These are phyloP conservation scores for Acanthosoma haemorrhoidale DNA, from an alignment of 2,888 invertebrate species.

Conservation along the genomic window DNA sequence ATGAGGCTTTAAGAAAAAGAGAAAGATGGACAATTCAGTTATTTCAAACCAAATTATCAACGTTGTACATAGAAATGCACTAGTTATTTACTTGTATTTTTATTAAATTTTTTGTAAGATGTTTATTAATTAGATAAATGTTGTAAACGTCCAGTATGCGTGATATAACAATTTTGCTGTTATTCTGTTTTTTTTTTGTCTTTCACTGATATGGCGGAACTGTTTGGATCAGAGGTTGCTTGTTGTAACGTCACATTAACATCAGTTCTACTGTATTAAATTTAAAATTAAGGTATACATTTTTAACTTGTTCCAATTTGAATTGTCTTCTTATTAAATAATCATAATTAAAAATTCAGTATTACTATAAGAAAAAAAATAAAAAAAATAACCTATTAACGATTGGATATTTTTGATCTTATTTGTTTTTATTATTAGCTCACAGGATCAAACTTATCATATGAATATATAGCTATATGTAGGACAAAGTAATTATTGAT, in stretches of 20 bases:
- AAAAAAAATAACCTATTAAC: neutral
- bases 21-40: neutral
- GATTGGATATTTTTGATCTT: neutral
- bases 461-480: neutral
- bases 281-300: neutral
- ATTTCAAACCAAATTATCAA: neutral
- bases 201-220: constrained; percentile 9
- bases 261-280: no score
- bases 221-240: neutral
- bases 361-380: neutral
- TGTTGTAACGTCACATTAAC: neutral
- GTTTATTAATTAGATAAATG: constrained; percentile 10
- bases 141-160: constrained; percentile 18
- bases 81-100: neutral
- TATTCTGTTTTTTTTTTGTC: constrained; percentile 21
- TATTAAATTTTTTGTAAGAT: neutral
- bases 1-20: no score
- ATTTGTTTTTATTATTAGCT: constrained; percentile 2
- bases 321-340: neutral
- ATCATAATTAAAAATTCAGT: neutral
- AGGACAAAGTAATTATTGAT: neutral
- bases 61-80: neutral
- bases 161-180: neutral
- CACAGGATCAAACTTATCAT: neutral
- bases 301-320: neutral